phyloP scores from a whole-genome alignment of 2,113 vertebrate genomes.

The Chlamydotis undulata region DNA sequence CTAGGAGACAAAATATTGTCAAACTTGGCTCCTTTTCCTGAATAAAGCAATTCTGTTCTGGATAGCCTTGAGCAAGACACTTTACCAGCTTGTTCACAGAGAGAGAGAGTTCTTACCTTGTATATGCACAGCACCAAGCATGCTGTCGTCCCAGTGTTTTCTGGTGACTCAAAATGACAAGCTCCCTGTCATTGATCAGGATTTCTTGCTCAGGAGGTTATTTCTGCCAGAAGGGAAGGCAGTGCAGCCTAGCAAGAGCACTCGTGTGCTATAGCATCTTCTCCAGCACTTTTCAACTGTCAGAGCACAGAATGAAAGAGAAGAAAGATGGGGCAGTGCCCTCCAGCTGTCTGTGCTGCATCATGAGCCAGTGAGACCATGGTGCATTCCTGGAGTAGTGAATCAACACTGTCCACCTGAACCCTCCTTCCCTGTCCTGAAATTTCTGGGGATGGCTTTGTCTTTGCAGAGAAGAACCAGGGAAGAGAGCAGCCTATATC shows the following conservation, averaged over 20 bases:
- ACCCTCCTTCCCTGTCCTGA: background rate
- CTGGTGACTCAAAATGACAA: background rate
- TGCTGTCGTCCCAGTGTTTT: background rate
- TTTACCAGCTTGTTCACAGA: background rate
- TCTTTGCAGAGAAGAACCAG: background rate
- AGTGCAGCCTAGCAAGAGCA: background rate
- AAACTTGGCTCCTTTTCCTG: background rate
- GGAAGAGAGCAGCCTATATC: background rate
- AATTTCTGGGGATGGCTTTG: background rate
- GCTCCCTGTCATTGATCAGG: background rate
- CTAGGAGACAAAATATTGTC: background rate
- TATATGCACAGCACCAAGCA: background rate
- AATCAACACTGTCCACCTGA: background rate
- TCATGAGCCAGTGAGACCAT: rapidly evolving
- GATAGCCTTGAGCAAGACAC: background rate
- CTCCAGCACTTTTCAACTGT: background rate
- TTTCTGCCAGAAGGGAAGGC: background rate
- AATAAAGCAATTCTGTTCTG: background rate
- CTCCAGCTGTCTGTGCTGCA: background rate
- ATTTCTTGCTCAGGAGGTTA: background rate
- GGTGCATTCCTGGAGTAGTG: background rate
- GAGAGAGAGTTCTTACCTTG: background rate
- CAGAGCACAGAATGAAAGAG: background rate
- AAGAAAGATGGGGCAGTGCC: background rate
- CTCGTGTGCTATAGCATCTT: background rate